Conservation (phyloP, 1,140 invertebrate genomes). For the Conus ventricosus region DNA sequence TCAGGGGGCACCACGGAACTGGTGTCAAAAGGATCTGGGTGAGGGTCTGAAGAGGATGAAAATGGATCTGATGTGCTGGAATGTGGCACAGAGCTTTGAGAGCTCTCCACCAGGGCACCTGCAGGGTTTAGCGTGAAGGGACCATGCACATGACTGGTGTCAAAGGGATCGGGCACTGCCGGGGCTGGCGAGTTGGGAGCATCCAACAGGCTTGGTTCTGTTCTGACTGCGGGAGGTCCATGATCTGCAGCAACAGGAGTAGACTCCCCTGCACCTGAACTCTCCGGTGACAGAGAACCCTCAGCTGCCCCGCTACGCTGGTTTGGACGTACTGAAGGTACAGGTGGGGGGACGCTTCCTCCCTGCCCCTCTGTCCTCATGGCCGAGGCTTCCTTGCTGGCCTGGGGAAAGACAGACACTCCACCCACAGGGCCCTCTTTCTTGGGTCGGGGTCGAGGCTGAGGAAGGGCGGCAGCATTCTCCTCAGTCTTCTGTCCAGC, state of each 20-base stretch:
- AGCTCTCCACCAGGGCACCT: background rate
- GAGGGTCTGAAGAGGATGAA: background rate
- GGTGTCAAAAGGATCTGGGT: conserved; percentile 41
- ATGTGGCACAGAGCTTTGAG: background rate
- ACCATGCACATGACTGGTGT: conserved; percentile 27
- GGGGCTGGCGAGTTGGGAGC: background rate
- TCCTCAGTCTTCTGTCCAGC: background rate
- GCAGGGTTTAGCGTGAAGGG: background rate
- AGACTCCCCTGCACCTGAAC: no score
- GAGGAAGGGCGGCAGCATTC: background rate
- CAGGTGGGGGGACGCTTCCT: background rate
- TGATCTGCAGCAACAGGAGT: conserved; percentile 8
- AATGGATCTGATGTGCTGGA: background rate
- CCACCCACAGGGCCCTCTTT: conserved; percentile 17
- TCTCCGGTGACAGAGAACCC: no score
- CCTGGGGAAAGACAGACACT: background rate
- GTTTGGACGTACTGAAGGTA: conserved; percentile 6
- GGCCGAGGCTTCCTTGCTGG: background rate
- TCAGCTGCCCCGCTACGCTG: conserved; percentile 3
- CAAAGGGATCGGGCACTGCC: background rate
- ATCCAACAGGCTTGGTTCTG: background rate
- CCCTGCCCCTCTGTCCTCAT: background rate
- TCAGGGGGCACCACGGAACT: conserved; percentile 8
- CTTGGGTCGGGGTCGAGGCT: background rate
- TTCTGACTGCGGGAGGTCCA: background rate